Evolutionary conservation across 1,140 invertebrate genomes (phyloP).

Genomic region (Dreissena polymorpha): DNA sequence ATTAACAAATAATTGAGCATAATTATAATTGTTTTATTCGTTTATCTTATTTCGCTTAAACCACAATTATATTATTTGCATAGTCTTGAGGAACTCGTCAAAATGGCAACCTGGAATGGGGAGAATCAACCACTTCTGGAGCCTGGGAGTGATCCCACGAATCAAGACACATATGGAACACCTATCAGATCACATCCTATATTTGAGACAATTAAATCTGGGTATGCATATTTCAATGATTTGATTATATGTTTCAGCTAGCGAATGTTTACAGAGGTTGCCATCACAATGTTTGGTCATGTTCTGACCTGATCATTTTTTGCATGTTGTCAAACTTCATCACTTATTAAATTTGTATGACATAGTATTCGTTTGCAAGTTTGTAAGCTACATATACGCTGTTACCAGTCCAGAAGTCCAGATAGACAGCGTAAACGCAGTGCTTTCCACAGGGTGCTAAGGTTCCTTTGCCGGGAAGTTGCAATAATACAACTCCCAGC

Average conservation of each 20-base stretch:
- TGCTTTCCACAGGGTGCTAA: too few relatives aligned
- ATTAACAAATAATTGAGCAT: background rate
- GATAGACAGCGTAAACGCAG: background rate
- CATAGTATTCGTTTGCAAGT: background rate
- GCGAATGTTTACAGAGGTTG: background rate
- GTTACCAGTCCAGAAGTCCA: background rate
- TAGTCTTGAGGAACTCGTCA: background rate
- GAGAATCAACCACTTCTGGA: conserved; percentile 17
- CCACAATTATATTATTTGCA: background rate
- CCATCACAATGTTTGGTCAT: background rate
- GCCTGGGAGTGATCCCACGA: conserved; percentile 20
- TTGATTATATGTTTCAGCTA: background rate
- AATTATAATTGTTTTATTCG: background rate
- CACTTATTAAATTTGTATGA: background rate
- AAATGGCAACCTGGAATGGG: conserved; percentile 34
- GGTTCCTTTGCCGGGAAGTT: too few relatives aligned
- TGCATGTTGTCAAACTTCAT: conserved; percentile 2
- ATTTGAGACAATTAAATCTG: conserved; percentile 75
- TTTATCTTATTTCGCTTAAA: background rate
- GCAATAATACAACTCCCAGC: too few relatives aligned
- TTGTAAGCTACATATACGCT: background rate
- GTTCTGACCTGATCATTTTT: background rate
- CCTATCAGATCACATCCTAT: conserved; percentile 66
- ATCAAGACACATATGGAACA: conserved; percentile 11
- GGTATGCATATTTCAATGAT: conserved; percentile 61